A percentile compares a stretch with the other conserved stretches of the same genome.
Conservation (phyloP, 2,888 invertebrate species). For the Ceriagrion tenellum region DNA sequence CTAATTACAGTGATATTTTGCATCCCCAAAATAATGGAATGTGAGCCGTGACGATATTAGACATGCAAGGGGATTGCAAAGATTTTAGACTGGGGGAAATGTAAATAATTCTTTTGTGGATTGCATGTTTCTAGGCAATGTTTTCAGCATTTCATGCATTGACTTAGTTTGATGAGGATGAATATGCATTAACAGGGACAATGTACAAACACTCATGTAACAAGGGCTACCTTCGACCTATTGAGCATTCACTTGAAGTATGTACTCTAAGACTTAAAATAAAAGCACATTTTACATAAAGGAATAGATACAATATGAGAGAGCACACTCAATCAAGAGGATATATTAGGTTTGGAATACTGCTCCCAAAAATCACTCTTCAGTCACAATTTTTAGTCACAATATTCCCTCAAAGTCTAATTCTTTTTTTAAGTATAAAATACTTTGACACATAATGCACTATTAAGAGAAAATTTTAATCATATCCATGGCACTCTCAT, state of each 20-base stretch:
- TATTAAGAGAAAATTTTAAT: neutral
- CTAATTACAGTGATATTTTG: neutral
- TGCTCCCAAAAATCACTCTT: neutral
- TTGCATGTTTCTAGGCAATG: neutral
- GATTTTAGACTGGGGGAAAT: neutral
- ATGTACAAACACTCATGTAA: neutral
- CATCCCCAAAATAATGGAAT: neutral
- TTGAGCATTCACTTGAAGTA: neutral
- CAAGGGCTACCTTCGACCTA: neutral
- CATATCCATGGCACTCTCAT: neutral
- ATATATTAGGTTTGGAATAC: neutral
- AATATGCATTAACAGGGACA: neutral
- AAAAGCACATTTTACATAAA: neutral
- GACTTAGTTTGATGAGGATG: neutral
- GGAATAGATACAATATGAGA: neutral
- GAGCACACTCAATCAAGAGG: neutral
- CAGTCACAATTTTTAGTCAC: neutral
- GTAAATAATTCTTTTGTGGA: neutral
- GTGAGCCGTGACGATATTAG: neutral
- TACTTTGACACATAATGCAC: neutral
- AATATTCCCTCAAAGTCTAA: neutral
- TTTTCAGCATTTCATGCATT: neutral
- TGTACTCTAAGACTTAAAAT: neutral
- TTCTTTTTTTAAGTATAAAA: neutral
- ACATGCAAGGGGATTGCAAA: neutral